A percentile compares a stretch with the other conserved stretches of the same genome.
Evolutionary conservation across 2,888 invertebrate species (phyloP).

Genomic region (Catocala sponsa): DNA sequence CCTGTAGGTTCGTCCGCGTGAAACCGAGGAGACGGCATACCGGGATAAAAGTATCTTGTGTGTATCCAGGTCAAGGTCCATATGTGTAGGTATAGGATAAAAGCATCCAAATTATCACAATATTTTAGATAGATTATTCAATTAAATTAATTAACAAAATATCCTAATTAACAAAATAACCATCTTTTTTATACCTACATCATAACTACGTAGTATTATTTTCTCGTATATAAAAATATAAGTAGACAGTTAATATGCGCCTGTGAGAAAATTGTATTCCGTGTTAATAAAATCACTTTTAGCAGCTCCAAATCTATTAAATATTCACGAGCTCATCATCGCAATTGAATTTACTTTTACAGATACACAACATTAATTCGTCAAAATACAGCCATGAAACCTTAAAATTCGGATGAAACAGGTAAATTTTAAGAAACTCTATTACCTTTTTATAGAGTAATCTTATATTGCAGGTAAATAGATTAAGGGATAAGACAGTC

Average conservation of each 20-base stretch:
- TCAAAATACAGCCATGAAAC: constrained; percentile 5
- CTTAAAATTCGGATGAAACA: not conserved
- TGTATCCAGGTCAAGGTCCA: no score
- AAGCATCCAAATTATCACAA: no score
- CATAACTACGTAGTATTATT: not conserved
- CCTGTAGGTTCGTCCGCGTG: no score
- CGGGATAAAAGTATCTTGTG: no score
- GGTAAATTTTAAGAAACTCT: not conserved
- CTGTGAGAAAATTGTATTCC: constrained; percentile 10
- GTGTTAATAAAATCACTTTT: constrained; percentile 19
- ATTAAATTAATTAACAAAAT: no score
- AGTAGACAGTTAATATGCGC: constrained; percentile 6
- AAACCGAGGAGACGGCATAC: no score
- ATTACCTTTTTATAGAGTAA: constrained; percentile 1
- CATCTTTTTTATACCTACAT: no score
- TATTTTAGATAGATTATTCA: no score
- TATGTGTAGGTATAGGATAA: no score
- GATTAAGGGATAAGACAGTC: constrained; percentile 3
- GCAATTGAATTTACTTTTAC: constrained; percentile 17
- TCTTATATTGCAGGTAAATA: constrained; percentile 1
- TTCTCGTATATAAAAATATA: not conserved
- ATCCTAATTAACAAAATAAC: no score
- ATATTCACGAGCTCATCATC: constrained; percentile 27
- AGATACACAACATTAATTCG: constrained; percentile 19
- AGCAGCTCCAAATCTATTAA: constrained; percentile 24